Evolutionary conservation across 53 echinoderm and acorn worm species (phyloP).

Genomic region (Apostichopus leukothele): DNA sequence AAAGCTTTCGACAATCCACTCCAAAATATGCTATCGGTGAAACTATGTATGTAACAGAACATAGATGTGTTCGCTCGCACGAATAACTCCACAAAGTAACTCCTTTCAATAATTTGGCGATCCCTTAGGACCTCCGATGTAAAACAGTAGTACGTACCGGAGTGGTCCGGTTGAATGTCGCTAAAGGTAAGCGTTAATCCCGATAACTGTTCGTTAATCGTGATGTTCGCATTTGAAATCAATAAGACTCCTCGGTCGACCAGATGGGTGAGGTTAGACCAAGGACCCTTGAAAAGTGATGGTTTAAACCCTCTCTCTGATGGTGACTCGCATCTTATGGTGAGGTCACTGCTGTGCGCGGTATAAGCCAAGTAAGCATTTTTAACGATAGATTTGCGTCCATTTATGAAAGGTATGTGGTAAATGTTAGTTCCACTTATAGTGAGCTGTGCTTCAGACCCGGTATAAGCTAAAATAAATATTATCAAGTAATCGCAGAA

Average conservation of each 20-base stretch:
- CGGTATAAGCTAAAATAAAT: background rate
- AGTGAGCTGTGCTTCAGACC: background rate
- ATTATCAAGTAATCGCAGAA: background rate
- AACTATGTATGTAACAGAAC: slow-evolving; percentile 20
- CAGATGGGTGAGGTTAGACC: slow-evolving; percentile 13
- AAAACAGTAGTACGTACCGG: slow-evolving; percentile 31
- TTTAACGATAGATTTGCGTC: background rate
- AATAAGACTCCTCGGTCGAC: background rate
- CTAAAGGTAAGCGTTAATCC: background rate
- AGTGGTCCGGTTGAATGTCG: background rate
- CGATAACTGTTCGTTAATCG: background rate
- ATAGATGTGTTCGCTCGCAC: background rate
- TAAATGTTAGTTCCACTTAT: background rate
- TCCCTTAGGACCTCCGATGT: background rate
- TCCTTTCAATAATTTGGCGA: background rate
- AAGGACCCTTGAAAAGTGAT: slow-evolving; percentile 22
- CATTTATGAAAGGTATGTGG: background rate
- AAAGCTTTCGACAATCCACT: background rate
- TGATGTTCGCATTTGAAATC: background rate
- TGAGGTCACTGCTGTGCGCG: background rate
- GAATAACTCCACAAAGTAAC: slow-evolving; percentile 8
- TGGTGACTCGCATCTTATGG: background rate
- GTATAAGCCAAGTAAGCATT: background rate
- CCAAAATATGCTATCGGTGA: slow-evolving; percentile 23
- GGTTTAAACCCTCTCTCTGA: no score